phyloP scores from a whole-genome alignment of 2,113 vertebrate species.

The Amblyornis subalaris region DNA sequence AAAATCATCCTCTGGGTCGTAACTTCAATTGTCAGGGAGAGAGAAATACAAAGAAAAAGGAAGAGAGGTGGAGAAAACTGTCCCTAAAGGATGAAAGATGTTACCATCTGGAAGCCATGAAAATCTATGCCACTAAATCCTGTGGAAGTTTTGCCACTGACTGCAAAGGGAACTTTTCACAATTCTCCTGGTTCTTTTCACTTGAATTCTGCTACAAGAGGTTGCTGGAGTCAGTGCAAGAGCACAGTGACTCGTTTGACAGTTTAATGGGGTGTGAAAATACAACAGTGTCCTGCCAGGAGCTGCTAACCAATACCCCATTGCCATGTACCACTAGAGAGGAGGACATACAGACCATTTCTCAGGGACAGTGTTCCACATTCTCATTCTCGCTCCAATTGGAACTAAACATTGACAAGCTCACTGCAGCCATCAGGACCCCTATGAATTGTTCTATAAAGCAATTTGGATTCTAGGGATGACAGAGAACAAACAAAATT shows the following conservation, averaged over 20 bases:
- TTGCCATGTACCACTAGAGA: not conserved
- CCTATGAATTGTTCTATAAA: not conserved
- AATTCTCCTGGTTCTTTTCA: not conserved
- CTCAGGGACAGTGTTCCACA: not conserved
- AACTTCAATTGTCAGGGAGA: not conserved
- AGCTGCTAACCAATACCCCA: not conserved
- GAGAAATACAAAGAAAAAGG: not conserved
- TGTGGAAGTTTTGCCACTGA: not conserved
- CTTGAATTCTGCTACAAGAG: not conserved
- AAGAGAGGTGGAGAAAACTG: not conserved
- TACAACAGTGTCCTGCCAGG: not conserved
- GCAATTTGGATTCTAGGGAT: not conserved
- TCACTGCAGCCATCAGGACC: not conserved
- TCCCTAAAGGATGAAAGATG: not conserved
- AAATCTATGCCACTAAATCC: not conserved
- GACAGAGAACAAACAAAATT: not conserved
- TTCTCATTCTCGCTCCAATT: not conserved
- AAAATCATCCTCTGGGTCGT: rapidly evolving
- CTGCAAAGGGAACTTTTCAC: not conserved
- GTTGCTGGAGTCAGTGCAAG: not conserved
- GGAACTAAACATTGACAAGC: not conserved
- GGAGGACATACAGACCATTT: not conserved
- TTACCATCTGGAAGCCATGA: not conserved
- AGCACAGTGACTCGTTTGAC: not conserved
- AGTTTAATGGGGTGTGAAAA: not conserved